Evolutionary conservation across 2,797 vertebrate genomes (phyloP), one percentile per base, ranked within the genome.

Genomic region (Spinus pinus): DNA sequence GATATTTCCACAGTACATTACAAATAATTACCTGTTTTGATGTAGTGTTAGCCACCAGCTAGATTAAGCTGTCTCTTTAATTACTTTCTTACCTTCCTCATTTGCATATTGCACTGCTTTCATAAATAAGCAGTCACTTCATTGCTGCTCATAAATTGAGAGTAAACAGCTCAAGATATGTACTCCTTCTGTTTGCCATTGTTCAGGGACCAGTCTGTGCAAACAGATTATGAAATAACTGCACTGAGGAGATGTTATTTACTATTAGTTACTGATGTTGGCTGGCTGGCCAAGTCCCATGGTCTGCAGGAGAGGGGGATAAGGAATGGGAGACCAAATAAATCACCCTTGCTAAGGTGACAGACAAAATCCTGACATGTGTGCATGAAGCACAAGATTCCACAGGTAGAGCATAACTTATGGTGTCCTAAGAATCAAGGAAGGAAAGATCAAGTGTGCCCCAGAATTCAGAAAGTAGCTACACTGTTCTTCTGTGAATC

Each of bases 251-350:
- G 53, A 60, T 64, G 7, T 69, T 85, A 54, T 47, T 94, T 46
- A 30, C n/a, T 41, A 9, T 33, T 64, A 66, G 56, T 69, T 71
- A 65, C 8, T 60, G 37, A 56, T 51, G 11, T 2, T 61, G 53
- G 7, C 27, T 81, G 37, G 31, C 41, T 31, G 66, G 18, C 37
- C 41, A 50, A 46, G 47, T 53, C 24, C 60, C 51, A 22, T 2
- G 51, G 18, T 41, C 44, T 56, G 31, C 0, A 0, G 56, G 46
- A 70, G 21, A 47, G 2, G 2, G 3, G 6, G 20, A 21, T 23
- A 50, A 66, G 33, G 19, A 60, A 35, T 8, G 9, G 24, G 31
- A 56, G 16, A 69, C 9, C 1, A 6, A 69, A 62, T 14, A 41
- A 46, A 91, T 58, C 31, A 53, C 14, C 24, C 56, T 64, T 20